Evolutionary conservation across 2,797 vertebrate genomes (phyloP).

Genomic region (Pogonophryne albipinna): DNA sequence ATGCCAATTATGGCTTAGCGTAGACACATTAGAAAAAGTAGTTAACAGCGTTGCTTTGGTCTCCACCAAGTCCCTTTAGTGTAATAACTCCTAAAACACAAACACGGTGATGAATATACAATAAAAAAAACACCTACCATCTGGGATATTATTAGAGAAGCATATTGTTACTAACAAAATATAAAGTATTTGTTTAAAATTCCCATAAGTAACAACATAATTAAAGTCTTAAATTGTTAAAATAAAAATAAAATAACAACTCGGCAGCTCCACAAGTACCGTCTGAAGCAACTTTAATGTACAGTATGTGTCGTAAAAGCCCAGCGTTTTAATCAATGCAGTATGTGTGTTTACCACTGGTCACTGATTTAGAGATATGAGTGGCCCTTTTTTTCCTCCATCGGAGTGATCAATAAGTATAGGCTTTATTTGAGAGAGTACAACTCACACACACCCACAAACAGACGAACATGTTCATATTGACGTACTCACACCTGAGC

Average conservation of each 20-base stretch:
- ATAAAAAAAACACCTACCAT: neutral
- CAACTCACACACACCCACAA: neutral
- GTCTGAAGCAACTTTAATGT: neutral
- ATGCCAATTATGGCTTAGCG: neutral
- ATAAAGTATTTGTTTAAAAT: conserved; percentile 11
- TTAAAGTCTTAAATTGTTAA: conserved; percentile 14
- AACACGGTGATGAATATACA: neutral
- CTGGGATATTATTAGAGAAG: conserved; percentile 22
- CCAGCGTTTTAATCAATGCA: neutral
- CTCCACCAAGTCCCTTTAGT: neutral
- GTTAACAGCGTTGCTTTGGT: conserved; percentile 18
- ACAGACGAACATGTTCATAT: neutral
- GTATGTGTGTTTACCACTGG: neutral
- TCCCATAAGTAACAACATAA: conserved; percentile 10
- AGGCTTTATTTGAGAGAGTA: neutral
- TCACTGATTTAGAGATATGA: conserved; percentile 1
- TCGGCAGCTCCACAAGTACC: neutral
- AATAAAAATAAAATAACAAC: neutral
- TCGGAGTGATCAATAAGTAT: conserved; percentile 24
- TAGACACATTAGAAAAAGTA: neutral
- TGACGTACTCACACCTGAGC: neutral
- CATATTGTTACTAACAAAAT: conserved; percentile 16
- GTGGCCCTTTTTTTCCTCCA: neutral
- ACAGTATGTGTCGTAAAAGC: neutral
- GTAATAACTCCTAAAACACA: conserved; percentile 20